Base-by-base conservation (phyloP, 2,797 vertebrate species). In the Antrozous pallidus region DNA sequence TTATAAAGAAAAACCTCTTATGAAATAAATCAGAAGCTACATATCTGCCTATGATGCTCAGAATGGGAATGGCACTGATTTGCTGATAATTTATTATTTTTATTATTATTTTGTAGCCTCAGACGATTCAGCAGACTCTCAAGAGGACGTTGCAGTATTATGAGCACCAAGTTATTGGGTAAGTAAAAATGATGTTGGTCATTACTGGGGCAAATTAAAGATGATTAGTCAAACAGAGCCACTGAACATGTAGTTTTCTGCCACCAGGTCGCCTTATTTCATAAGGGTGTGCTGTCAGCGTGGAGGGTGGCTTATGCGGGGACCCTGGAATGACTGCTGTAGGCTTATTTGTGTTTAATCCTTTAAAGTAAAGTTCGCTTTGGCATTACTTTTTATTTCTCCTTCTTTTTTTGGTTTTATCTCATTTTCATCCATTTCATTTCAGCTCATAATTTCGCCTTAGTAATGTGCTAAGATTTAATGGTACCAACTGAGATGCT, bases 141-240 rank as follows among this genome's bases (percentile, higher is more conserved):
- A 99, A 99, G 98, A 99, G 99, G 98, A 99, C 99, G 13, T 97
- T 99, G 95, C 98, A 99, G 86, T 98, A 99, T 98, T 99, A 99
- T 98, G 99, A 98, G 94, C 98, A 99, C 96, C 99, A 99, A 97
- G 99, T 99, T 96, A 99, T 99, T 97, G 99, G 99, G 99, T 99
- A 98, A 98, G 98, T 97, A 93, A 88, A 97, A 67, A 71, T 24
- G 20, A 77, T 92, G 95, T 95, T 33, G 38, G 36, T 67, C 26
- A 75, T 82, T 87, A 80, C 45, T 81, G 38, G 69, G 69, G 73
- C 17, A 86, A 71, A 92, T 83, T 91, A 84, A 95, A 93, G 77
- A 49, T 88, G 75, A 84, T 86, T 79, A 65, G 36, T 95, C 78
- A 95, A 91, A 13, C 6, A 22, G 12, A 78, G 70, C 36, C 31